phyloP scores from a whole-genome alignment of 2,797 vertebrate genomes.

The Falco cherrug region DNA sequence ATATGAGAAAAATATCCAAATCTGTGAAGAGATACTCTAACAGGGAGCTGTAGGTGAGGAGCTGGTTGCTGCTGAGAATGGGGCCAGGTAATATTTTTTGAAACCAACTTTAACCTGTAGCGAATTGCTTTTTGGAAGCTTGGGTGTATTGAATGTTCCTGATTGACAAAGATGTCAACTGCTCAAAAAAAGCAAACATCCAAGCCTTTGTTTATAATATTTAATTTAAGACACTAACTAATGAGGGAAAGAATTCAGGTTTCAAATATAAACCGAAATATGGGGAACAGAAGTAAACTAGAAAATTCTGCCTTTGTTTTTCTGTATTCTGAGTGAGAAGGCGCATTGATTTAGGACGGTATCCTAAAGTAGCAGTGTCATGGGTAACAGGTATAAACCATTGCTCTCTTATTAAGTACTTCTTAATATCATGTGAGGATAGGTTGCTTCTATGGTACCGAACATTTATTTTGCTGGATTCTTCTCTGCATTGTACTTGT shows the following conservation, averaged over 20 bases:
- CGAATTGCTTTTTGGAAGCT: neutral
- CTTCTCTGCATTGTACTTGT: neutral
- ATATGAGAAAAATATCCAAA: neutral
- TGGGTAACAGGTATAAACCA: neutral
- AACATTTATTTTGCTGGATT: neutral
- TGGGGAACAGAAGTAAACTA: neutral
- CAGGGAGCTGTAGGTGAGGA: neutral
- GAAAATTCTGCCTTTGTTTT: neutral
- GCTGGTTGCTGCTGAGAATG: neutral
- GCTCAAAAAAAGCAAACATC: neutral
- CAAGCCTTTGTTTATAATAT: neutral
- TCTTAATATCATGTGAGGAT: neutral
- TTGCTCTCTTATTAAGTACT: neutral
- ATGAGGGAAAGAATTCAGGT: neutral
- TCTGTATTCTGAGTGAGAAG: neutral
- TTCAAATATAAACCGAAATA: neutral
- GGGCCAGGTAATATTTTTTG: neutral
- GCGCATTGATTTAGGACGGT: neutral
- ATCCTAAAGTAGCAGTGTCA: neutral
- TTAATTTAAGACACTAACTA: neutral
- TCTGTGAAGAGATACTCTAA: neutral
- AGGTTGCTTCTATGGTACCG: neutral
- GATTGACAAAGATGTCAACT: neutral
- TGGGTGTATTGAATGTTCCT: neutral
- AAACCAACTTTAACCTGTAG: neutral